A percentile compares a stretch with the other conserved stretches of the same genome.
Conservation (phyloP, 2,113 vertebrate species). For the Pionites leucogaster region DNA sequence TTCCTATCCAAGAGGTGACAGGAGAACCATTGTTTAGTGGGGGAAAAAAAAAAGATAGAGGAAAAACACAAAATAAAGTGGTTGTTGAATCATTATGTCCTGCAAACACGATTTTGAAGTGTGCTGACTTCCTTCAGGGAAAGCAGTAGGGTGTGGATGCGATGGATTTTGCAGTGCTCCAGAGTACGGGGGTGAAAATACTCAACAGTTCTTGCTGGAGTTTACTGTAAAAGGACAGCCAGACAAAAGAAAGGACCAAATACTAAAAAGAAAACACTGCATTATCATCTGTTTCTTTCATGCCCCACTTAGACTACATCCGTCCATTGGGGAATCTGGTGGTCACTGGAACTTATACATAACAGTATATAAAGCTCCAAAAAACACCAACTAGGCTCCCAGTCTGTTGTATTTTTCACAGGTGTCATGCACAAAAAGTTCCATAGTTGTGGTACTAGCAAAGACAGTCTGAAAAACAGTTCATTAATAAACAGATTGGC, state of each 20-base stretch:
- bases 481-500: not conserved
- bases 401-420: not conserved
- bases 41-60: accelerated
- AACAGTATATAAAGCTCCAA: not conserved
- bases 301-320: not conserved
- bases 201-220: not conserved
- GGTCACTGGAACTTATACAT: not conserved
- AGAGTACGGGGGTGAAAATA: not conserved
- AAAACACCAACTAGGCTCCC: not conserved
- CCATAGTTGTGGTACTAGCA: not conserved
- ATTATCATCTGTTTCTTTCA: not conserved
- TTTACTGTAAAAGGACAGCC: not conserved
- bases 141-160: not conserved
- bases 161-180: not conserved
- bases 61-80: not conserved
- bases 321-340: not conserved
- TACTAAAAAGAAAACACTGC: not conserved
- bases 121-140: not conserved
- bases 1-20: not conserved
- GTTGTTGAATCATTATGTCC: not conserved
- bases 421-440: not conserved
- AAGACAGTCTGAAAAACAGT: not conserved
- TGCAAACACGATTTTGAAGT: not conserved
- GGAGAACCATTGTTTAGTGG: not conserved
- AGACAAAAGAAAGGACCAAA: not conserved